Base-by-base conservation (phyloP, 1,140 invertebrate species). In the Bombus breviceps region DNA sequence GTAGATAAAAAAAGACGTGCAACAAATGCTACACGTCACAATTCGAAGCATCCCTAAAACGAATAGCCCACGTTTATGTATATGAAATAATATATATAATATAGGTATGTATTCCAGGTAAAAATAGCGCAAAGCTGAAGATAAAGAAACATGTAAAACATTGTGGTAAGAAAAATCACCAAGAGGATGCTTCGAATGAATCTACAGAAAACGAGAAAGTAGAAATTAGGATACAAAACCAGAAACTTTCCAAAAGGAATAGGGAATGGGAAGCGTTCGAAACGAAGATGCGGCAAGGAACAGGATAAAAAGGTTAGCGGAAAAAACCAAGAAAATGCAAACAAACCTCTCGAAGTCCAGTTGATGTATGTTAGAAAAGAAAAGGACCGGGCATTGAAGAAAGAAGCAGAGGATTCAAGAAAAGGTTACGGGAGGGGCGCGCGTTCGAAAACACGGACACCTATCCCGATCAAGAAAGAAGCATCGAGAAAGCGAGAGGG, bases 381-480 rank as follows among this genome's bases (percentile, higher is more conserved):
- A 62, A 1, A 62, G 22, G 71, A 32, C 41, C n/a, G 9, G 28
- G 5, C 12, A 18, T 3, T 13, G n/a, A 34, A n/a, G 15, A 32
- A 53, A 34, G 41, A 32, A 22, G 57, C 12, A 41, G 18, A 41
- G 12, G 73, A 32, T 32, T 32, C 18, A 64, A 15, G 72, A 41
- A 59, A 47, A 25, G 10, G 32, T 3, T 28, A 18, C 34, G 9
- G 43, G 75, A 25, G 66, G 47, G 53, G 77, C 53, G 74, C 15
- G 37, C 57, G 83, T 79, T 84, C 66, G 82, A 84, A 84, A 84
- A 84, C 82, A 84, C 82, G 75, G 47, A 78, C 82, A 78, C 75
- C 82, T 79, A 79, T 84, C 25, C 66, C 53, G 82, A 79, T 84
- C 66, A 79, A 84, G 75, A 83, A 83, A 84, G 53, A 66, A 83